Percentiles rank a stretch among this genome's conserved stretches.
Conservation (phyloP, 1,140 invertebrate species). For the Drosophila mojavensis region DNA sequence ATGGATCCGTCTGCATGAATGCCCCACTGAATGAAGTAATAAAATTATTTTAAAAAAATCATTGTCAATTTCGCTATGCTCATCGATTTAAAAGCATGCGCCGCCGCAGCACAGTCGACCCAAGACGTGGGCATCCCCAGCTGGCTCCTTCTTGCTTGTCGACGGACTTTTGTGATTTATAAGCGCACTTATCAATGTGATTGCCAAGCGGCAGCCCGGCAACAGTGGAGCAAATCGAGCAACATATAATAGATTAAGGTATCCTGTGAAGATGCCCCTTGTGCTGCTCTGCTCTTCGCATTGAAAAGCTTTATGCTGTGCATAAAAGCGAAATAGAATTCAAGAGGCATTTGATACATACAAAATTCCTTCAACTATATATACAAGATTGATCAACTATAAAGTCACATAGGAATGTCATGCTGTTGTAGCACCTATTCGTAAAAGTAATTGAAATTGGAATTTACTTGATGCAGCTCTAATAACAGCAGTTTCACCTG, state of each 20-base stretch:
- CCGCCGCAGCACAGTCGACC: not conserved
- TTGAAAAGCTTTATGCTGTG: slow-evolving; percentile 75
- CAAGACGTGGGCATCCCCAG: no score
- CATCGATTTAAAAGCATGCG: slow-evolving; percentile 77
- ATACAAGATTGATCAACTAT: slow-evolving; percentile 12
- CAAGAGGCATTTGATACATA: slow-evolving; percentile 75
- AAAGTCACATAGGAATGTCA: slow-evolving; percentile 12
- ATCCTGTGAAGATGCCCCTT: slow-evolving; percentile 37
- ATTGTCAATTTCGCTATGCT: slow-evolving; percentile 76
- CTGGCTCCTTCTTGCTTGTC: not conserved
- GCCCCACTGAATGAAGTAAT: slow-evolving; percentile 74
- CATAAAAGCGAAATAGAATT: slow-evolving; percentile 70
- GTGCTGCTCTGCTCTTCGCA: slow-evolving; percentile 43
- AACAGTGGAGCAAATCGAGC: slow-evolving; percentile 39
- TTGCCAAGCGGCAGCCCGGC: slow-evolving; percentile 39
- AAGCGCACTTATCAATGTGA: slow-evolving; percentile 77
- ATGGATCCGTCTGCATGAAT: slow-evolving; percentile 60
- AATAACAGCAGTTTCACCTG: not conserved
- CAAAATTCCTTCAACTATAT: slow-evolving; percentile 59
- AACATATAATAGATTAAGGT: slow-evolving; percentile 67
- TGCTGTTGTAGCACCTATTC: slow-evolving; percentile 9
- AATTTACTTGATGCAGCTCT: not conserved
- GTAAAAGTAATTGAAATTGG: not conserved
- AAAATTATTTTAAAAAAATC: slow-evolving; percentile 82
- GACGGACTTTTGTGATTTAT: slow-evolving; percentile 73